These are phyloP conservation scores for Camponotus vicinus DNA, from an alignment of 1,140 invertebrate species.

Conservation along the genomic window DNA sequence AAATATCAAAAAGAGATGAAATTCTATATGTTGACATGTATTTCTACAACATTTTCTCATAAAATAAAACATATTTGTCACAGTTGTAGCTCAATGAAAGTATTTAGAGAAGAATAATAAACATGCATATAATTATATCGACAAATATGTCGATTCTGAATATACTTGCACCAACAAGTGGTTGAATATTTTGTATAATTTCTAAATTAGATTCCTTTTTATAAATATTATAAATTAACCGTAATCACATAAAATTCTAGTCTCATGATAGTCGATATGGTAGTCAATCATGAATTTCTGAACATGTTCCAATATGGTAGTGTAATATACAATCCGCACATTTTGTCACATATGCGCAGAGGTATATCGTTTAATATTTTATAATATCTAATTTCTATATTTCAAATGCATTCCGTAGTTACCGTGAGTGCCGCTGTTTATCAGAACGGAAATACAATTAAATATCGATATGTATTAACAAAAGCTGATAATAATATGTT, in stretches of 20 bases:
- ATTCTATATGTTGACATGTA: neutral
- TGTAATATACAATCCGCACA: neutral
- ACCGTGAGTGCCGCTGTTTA: constrained; percentile 12
- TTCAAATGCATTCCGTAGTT: constrained; percentile 31
- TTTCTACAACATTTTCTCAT: neutral
- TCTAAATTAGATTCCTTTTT: neutral
- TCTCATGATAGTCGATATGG: neutral
- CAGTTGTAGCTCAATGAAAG: neutral
- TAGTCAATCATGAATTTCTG: constrained; percentile 1
- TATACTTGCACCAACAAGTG: constrained; percentile 48
- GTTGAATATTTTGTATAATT: neutral
- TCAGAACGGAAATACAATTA: constrained; percentile 11
- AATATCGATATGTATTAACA: constrained; percentile 6
- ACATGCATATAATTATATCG: neutral
- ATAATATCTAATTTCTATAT: neutral
- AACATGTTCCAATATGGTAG: neutral
- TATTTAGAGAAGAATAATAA: constrained; percentile 22
- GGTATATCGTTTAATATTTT: constrained; percentile 7
- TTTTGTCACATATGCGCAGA: neutral
- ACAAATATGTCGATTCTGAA: constrained; percentile 9
- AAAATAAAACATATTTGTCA: neutral
- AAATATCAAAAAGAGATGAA: neutral
- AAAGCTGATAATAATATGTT: constrained; percentile 51
- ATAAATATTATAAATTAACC: neutral
- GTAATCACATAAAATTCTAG: constrained; percentile 4